Evolutionary conservation across 1,140 invertebrate species (phyloP), one percentile per base, ranked within the genome.

Genomic region (Calliphora vicina): DNA sequence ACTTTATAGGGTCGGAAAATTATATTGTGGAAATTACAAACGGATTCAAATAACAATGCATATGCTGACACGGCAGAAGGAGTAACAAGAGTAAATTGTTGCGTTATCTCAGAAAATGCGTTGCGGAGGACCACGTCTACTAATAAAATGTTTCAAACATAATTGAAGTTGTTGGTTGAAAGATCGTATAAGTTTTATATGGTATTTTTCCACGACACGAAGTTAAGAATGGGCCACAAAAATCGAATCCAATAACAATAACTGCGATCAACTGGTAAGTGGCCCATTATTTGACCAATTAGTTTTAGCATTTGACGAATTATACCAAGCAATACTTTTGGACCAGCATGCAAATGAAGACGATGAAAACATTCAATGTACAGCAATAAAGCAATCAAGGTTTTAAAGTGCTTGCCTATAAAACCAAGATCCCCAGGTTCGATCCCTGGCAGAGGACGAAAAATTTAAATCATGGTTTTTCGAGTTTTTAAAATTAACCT

Each of bases 81-180:
- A n/a, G n/a, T n/a, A n/a, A n/a, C n/a, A n/a, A n/a, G n/a, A n/a
- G n/a, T n/a, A 88, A 83, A 84, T 87, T 8, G 86, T 88, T 17
- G 86, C 86, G 84, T 87, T 88, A 76, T 91, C 90, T 29, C 84
- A 86, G 35, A 84, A 85, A 80, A 42, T 82, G 1, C 67, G 45
- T 27, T 84, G 42, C 8, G 82, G 85, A n/a, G 84, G 12, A 42
- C 87, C 84, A 20, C 84, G 74, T 74, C 88, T 78, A 5, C 86
- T 80, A 17, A 90, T 80, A 67, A 91, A 90, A 17, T 87, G 57
- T 82, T 85, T 85, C 10, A 90, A 83, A 15, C 83, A 84, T 23
- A 80, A 35, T 10, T 91, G 26, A 82, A 88, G 90, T 20, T 80
- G 1, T 85, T 83, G 25, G 87, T 87, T 17, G 81, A 82, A 5